These are phyloP conservation scores for Ctenicera cuprea DNA, from an alignment of 2,888 invertebrate species.

Conservation along the genomic window DNA sequence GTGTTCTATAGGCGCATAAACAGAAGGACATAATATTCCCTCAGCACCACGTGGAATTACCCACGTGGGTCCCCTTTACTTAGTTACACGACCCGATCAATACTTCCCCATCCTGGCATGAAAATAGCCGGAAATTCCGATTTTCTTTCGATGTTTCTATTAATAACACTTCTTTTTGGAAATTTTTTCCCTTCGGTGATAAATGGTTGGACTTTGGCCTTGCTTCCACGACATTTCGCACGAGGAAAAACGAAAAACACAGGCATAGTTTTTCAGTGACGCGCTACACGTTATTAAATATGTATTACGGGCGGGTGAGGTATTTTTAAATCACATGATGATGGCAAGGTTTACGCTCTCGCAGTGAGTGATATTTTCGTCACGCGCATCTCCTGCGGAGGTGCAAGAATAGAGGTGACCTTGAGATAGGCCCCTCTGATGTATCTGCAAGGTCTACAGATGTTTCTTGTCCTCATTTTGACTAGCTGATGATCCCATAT, in stretches of 20 bases:
- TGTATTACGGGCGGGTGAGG: constrained; percentile 29
- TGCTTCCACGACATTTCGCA: too few relatives aligned
- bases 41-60: constrained; percentile 46
- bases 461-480: constrained; percentile 33
- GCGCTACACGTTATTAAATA: constrained; percentile 31
- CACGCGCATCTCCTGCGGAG: constrained; percentile 35
- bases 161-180: not conserved
- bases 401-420: constrained; percentile 35
- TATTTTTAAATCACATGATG: constrained; percentile 40
- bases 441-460: constrained; percentile 34
- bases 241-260: constrained; percentile 4
- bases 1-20: constrained; percentile 24
- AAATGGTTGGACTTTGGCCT: not conserved
- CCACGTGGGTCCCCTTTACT: constrained; percentile 43
- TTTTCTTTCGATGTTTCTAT: constrained; percentile 12
- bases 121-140: constrained; percentile 14
- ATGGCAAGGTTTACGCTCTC: constrained; percentile 37
- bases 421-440: constrained; percentile 35
- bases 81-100: constrained; percentile 35
- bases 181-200: not conserved
- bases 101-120: constrained; percentile 24
- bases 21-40: constrained; percentile 38
- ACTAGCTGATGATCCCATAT: not conserved
- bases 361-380: constrained; percentile 41
- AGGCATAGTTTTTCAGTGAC: constrained; percentile 23